phyloP scores from a whole-genome alignment of 2,797 vertebrate species.

The Lutra lutra region DNA sequence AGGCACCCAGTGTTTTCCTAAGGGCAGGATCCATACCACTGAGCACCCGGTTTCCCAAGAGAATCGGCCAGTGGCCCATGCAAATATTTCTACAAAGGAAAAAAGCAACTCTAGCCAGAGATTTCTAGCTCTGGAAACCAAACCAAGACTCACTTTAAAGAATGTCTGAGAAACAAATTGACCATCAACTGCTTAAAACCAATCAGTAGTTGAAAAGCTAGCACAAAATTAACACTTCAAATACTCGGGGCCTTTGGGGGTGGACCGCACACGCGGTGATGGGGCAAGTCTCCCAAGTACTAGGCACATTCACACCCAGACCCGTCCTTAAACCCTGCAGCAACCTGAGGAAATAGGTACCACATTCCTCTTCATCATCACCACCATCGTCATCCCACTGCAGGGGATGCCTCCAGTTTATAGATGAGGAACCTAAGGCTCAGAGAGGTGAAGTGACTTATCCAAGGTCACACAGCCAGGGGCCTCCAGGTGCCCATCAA shows the following conservation, averaged over 20 bases:
- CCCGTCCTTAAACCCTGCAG: neutral
- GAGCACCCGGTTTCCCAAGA: neutral
- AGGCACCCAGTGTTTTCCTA: neutral
- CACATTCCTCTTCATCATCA: fast-evolving
- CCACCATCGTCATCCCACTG: neutral
- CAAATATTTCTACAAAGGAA: neutral
- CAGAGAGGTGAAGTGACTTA: neutral
- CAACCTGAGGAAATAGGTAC: neutral
- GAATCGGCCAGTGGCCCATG: neutral
- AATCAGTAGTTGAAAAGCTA: neutral
- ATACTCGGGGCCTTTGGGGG: fast-evolving
- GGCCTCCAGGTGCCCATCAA: fast-evolving
- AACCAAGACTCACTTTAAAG: neutral
- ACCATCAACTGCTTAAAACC: neutral
- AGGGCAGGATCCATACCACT: neutral
- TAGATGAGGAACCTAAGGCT: neutral
- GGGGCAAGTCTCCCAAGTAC: too few relatives aligned
- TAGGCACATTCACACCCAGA: neutral
- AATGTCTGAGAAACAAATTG: neutral
- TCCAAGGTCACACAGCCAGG: neutral
- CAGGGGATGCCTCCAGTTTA: neutral
- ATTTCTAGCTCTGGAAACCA: neutral
- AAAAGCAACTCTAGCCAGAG: neutral
- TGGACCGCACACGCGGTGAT: fast-evolving
- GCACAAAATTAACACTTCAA: neutral